Percentiles rank a stretch among this genome's conserved stretches.
phyloP scores from a whole-genome alignment of 2,797 vertebrate genomes.

The Artibeus lituratus region DNA sequence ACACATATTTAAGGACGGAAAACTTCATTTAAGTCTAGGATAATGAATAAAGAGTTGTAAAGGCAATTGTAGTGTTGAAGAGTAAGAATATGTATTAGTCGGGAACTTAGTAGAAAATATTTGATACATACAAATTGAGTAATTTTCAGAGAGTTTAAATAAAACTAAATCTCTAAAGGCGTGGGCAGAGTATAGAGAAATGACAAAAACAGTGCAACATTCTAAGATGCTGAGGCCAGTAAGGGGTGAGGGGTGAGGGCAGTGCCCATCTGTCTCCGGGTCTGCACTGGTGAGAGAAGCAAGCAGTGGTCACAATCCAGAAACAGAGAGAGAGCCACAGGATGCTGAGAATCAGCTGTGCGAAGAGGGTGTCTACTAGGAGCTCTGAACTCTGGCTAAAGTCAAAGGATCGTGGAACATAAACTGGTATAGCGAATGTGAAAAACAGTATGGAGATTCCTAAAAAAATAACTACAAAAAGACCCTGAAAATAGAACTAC shows the following conservation, averaged over 20 bases:
- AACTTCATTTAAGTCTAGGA: not conserved
- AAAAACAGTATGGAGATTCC: not conserved
- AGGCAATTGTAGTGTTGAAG: not conserved
- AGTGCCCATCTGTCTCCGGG: not conserved
- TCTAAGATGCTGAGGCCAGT: not conserved
- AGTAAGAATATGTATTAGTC: not conserved
- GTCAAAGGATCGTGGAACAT: not conserved
- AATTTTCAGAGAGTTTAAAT: constrained; percentile 40
- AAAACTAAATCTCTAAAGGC: constrained; percentile 20
- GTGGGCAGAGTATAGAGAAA: not conserved
- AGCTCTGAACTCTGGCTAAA: not conserved
- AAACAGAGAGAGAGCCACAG: too few species aligned
- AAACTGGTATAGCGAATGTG: not conserved
- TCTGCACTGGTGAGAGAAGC: not conserved
- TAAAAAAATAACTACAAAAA: not conserved
- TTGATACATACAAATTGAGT: not conserved
- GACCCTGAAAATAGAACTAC: not conserved
- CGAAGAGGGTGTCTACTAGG: not conserved
- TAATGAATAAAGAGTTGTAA: constrained; percentile 3
- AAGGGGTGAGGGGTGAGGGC: not conserved
- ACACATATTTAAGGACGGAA: not conserved
- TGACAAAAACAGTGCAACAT: not conserved
- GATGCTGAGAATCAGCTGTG: not conserved
- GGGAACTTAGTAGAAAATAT: not conserved
- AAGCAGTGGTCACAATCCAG: not conserved